Evolutionary conservation across 2,888 invertebrate species (phyloP), one percentile per base, ranked within the genome.

Genomic region (Epinotia bilunana): DNA sequence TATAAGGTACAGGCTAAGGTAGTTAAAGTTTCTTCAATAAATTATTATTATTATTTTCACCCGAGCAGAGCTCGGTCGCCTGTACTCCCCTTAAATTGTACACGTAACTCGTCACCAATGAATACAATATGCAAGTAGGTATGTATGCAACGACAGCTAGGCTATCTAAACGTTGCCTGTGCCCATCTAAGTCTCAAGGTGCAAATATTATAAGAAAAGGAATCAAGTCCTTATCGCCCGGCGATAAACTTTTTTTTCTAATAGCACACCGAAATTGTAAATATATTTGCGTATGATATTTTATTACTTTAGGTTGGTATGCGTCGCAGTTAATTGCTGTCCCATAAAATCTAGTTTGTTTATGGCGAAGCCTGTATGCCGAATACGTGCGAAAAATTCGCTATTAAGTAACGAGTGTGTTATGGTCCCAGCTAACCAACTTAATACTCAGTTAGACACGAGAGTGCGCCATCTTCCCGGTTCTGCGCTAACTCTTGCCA

Each of bases 231-330:
- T 2, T 63, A 63, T 63, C 6, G 13, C 43, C 5, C 18, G 13
- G n/a, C 3, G 9, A 49, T 49, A 64, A 64, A 49, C 23, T n/a
- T n/a, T 28, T 49, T 49, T 46, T 28, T 46, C 7, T 43, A 20
- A 63, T 63, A 46, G 13, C 5, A n/a, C 12, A 0, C 5, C 33
- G 5, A 20, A 20, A 18, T 39, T 16, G 16, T 3, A n/a, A 43
- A 5, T 63, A 46, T 43, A 63, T 63, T 63, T 63, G 63, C 43
- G 63, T 63, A 63, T 46, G 46, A 49, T 49, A 62, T 58, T 68
- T 68, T 68, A 58, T 68, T 43, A 43, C 57, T 68, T 20, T 55
- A 43, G 13, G 68, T 68, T 68, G 43, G 68, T 58, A 68, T 68
- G 57, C 68, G 9, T 7, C 43, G 16, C 20, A 43, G 39, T 67